phyloP scores from a whole-genome alignment of 2,888 invertebrate species.

The Phrixothrix hirtus region DNA sequence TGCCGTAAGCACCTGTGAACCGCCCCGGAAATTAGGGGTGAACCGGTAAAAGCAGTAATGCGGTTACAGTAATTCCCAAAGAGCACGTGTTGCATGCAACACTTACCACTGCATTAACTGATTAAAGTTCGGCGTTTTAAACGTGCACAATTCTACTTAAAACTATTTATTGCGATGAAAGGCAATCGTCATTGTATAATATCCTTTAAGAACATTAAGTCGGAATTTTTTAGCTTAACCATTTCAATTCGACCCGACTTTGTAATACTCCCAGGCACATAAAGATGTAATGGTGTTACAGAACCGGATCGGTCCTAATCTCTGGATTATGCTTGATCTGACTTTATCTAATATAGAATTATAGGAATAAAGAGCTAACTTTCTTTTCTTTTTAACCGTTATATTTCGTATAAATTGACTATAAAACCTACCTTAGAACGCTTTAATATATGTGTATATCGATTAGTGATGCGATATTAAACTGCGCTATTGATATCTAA shows the following conservation, averaged over 20 bases:
- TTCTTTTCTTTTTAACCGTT: no score
- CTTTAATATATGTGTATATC: no score
- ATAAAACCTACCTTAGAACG: constrained; percentile 2
- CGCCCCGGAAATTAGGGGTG: constrained; percentile 43
- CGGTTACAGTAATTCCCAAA: constrained; percentile 38
- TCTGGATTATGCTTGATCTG: constrained; percentile 10
- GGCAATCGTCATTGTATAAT: not conserved
- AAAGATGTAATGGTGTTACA: constrained; percentile 9
- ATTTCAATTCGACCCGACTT: not conserved
- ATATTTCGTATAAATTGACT: no score
- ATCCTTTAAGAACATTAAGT: no score
- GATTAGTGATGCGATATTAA: no score
- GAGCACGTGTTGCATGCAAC: constrained; percentile 41
- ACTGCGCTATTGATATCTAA: constrained; percentile 2
- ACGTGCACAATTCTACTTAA: not conserved
- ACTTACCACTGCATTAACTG: constrained; percentile 13
- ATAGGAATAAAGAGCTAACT: constrained; percentile 5
- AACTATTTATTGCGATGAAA: not conserved
- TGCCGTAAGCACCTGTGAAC: constrained; percentile 44
- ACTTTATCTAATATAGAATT: constrained; percentile 4
- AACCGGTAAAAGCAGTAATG: constrained; percentile 34
- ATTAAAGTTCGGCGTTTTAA: constrained; percentile 9
- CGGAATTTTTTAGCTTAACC: not conserved
- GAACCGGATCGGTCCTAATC: constrained; percentile 10
- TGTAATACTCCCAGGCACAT: not conserved